A percentile compares a stretch with the other conserved stretches of the same genome.
These are phyloP conservation scores for Tetrapedia diversipes DNA, from an alignment of 2,888 invertebrate genomes.

Conservation along the genomic window DNA sequence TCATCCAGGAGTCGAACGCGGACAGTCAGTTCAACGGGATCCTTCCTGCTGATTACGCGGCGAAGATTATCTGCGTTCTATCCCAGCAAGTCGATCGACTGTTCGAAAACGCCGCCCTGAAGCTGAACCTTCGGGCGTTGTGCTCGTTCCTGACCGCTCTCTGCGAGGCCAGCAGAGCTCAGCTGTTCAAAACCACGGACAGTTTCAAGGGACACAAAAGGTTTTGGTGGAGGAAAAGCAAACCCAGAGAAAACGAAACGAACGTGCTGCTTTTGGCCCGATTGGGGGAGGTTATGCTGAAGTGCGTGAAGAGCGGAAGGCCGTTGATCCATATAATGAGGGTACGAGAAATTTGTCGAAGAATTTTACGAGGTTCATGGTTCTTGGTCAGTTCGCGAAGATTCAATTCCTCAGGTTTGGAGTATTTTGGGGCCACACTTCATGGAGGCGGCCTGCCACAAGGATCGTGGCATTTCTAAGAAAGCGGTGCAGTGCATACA, in stretches of 20 bases:
- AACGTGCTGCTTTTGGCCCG: conserved; percentile 88
- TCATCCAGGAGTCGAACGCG: conserved; percentile 85
- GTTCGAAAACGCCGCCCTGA: conserved; percentile 94
- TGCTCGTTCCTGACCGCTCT: conserved; percentile 92
- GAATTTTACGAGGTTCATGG: too few species aligned
- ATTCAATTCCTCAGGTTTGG: conserved; percentile 87
- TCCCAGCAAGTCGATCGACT: conserved; percentile 95
- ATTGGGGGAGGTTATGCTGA: conserved; percentile 94
- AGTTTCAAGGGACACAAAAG: conserved; percentile 74
- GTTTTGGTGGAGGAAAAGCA: conserved; percentile 81
- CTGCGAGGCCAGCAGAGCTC: conserved; percentile 93
- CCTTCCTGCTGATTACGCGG: conserved; percentile 90
- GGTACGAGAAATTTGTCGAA: conserved; percentile 77
- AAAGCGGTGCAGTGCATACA: conserved; percentile 96
- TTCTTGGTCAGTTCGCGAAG: too few species aligned
- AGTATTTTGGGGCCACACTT: conserved; percentile 96
- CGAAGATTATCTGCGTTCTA: conserved; percentile 94
- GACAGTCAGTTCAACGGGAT: conserved; percentile 85
- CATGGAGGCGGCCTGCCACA: conserved; percentile 97
- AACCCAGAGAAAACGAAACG: conserved; percentile 80
- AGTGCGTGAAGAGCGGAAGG: conserved; percentile 92
- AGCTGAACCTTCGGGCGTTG: conserved; percentile 92
- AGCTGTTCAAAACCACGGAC: conserved; percentile 83
- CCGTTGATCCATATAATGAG: conserved; percentile 96
- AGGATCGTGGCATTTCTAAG: conserved; percentile 94